phyloP scores from a whole-genome alignment of 2,113 vertebrate species.

The Toxotes jaculatrix region DNA sequence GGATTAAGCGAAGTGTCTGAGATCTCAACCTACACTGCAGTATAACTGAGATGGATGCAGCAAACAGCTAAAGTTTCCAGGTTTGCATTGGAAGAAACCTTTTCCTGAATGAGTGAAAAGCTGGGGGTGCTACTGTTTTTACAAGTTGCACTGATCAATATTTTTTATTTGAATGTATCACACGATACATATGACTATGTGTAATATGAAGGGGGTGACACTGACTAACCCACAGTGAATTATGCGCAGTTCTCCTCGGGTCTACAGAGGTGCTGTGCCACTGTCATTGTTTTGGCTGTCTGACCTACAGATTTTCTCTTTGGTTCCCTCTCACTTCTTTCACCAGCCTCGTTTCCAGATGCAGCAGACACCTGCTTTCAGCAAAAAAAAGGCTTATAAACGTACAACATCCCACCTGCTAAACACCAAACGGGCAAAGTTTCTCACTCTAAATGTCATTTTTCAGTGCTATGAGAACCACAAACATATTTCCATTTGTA shows the following conservation, averaged over 20 bases:
- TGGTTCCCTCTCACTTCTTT: too few species aligned
- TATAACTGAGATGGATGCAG: background rate
- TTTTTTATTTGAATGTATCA: background rate
- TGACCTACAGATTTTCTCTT: too few species aligned
- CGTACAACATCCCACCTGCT: background rate
- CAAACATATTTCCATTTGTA: background rate
- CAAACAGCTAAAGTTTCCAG: too few species aligned
- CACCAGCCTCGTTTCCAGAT: background rate
- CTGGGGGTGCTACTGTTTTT: background rate
- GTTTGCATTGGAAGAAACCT: background rate
- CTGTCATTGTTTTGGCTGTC: background rate
- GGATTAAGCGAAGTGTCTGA: background rate
- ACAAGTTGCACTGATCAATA: background rate
- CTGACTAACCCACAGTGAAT: background rate
- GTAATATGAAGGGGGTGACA: background rate
- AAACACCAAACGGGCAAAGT: background rate
- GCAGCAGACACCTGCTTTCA: background rate
- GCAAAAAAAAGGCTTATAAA: background rate
- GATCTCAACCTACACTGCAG: background rate
- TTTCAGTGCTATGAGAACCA: background rate
- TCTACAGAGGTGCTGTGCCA: background rate
- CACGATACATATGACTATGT: background rate
- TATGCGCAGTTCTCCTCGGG: background rate
- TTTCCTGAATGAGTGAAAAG: too few species aligned
- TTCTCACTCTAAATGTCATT: too few species aligned